Percentiles rank a stretch among this genome's conserved stretches.
Conservation (phyloP, 2,113 vertebrate genomes). For the Indri indri region DNA sequence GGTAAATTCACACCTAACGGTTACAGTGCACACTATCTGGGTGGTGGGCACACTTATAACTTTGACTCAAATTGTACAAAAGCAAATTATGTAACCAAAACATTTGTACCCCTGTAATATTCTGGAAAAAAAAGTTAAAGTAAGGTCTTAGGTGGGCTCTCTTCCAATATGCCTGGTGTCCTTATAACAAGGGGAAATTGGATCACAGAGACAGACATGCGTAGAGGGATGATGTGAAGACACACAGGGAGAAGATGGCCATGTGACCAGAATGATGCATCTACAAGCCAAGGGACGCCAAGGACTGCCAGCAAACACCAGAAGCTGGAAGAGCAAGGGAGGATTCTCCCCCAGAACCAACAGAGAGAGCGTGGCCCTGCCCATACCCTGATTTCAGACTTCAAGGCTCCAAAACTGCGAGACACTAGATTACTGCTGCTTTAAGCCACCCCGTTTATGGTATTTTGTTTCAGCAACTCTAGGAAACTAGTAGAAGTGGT, state of each 20-base stretch:
- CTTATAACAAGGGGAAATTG: not conserved
- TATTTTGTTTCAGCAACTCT: not conserved
- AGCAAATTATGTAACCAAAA: no score
- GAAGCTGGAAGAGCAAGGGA: not conserved
- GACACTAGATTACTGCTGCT: not conserved
- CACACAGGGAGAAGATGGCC: not conserved
- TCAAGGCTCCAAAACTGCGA: not conserved
- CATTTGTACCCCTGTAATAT: no score
- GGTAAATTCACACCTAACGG: no score
- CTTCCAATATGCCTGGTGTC: not conserved
- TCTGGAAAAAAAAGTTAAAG: not conserved
- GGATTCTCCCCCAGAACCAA: not conserved
- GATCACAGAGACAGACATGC: not conserved
- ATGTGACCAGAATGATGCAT: accelerated
- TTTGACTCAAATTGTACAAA: no score
- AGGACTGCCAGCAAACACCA: not conserved
- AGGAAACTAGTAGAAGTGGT: not conserved
- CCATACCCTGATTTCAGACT: no score
- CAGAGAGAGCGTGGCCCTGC: not conserved
- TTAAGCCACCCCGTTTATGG: not conserved
- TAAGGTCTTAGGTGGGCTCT: not conserved
- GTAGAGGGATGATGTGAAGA: not conserved
- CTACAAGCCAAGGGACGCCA: not conserved
- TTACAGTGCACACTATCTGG: no score
- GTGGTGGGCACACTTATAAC: no score